Evolutionary conservation across 2,113 vertebrate species (phyloP), one percentile per base, ranked within the genome.

Genomic region (Triplophysa dalaica): DNA sequence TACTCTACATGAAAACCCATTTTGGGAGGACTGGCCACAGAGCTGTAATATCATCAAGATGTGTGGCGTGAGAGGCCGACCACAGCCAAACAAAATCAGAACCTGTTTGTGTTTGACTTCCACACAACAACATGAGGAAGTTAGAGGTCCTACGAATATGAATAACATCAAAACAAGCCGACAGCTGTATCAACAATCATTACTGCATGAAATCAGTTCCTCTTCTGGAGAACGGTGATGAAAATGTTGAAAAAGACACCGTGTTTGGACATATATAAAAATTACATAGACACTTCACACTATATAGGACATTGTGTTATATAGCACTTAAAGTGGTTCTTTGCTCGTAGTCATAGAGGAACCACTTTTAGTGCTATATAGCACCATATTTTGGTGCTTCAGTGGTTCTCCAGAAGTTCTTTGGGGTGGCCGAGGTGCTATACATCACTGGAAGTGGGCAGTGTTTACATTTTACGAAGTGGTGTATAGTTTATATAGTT

Each of bases 161-260:
- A 87, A 88, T 87, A 89, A 87, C 79, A 83, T 84, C 76, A 86
- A 75, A 87, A 88, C 75, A 63, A 38, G 81, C 26, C 78, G 54
- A 45, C 89, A 92, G 89, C 91, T 92, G 91, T 89, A 85, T 91
- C 88, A 92, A 91, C 88, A 92, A 69, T 61, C 67, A 79, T 48
- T 58, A 56, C 83, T 8, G 61, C 69, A n/a, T 21, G 54, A n/a
- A 58, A 58, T 29, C 13, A 58, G 75, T 84, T 79, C 84, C 75
- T 67, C 73, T 79, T 61, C 75, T 29, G 52, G 54, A 74, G 81
- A 12, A 26, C 82, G 79, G 83, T 9, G 2, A 24, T 17, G 8
- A 61, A 58, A 41, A 60, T 41, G 4, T 56, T 56, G n/a, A 56
- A 56, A 6, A 17, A 56, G 52, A 17, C 33, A 38, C 7, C 33